phyloP scores from a whole-genome alignment of 2,888 invertebrate genomes.

The Argynnis bischoffii region DNA sequence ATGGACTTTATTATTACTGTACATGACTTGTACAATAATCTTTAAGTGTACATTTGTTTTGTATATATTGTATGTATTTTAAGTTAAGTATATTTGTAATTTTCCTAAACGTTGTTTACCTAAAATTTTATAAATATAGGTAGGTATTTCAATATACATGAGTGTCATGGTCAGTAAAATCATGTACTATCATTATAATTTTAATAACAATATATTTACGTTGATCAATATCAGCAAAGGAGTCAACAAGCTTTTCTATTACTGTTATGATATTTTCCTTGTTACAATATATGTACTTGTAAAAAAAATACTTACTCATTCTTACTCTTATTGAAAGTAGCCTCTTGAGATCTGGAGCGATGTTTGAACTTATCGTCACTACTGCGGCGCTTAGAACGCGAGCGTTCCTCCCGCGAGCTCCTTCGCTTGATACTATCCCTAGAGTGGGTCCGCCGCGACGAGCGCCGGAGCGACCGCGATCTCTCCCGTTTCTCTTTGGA shows the following conservation, averaged over 20 bases:
- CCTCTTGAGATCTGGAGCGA: conserved; percentile 72
- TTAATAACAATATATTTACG: background rate
- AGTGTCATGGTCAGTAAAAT: background rate
- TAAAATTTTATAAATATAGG: too few relatives aligned
- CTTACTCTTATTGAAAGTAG: conserved; percentile 60
- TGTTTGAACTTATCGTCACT: conserved; percentile 59
- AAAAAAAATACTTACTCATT: conserved; percentile 63
- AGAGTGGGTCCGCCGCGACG: conserved; percentile 44
- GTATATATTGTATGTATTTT: too few relatives aligned
- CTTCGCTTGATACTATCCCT: conserved; percentile 43
- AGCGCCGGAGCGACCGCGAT: conserved; percentile 50
- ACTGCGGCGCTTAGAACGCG: conserved; percentile 51
- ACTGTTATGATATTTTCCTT: too few relatives aligned
- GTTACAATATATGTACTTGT: background rate
- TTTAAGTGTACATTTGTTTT: too few relatives aligned
- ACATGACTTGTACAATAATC: too few relatives aligned
- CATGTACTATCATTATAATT: background rate
- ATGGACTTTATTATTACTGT: background rate
- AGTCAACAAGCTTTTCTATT: too few relatives aligned
- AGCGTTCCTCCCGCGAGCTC: conserved; percentile 35
- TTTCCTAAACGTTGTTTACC: too few relatives aligned
- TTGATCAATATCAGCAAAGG: too few relatives aligned
- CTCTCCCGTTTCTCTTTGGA: conserved; percentile 52
- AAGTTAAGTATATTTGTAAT: too few relatives aligned
- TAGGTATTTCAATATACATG: too few relatives aligned